Evolutionary conservation across 2,113 vertebrate species (phyloP).

Genomic region (Mus spicilegus): DNA sequence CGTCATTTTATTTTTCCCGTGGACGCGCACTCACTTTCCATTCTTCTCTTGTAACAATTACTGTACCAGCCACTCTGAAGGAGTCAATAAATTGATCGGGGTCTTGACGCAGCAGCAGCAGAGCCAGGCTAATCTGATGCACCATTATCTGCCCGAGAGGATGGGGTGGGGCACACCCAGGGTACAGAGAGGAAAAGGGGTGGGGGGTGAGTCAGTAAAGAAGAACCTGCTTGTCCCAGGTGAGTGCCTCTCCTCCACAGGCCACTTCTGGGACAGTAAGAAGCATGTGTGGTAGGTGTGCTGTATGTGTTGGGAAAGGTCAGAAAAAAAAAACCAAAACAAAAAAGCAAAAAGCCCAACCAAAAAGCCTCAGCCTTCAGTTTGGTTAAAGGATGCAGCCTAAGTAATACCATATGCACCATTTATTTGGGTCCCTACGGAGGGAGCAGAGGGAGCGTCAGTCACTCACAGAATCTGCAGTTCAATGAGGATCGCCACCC

Average conservation of each 20-base stretch:
- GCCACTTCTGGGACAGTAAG: not conserved
- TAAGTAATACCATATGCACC: constrained; percentile 63
- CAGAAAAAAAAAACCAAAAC: not conserved
- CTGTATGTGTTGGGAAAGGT: not conserved
- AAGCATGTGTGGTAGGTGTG: not conserved
- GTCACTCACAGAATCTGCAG: constrained; percentile 27
- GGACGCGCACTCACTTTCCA: constrained; percentile 87
- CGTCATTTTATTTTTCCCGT: constrained; percentile 87
- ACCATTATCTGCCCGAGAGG: constrained; percentile 84
- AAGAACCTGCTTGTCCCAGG: not conserved
- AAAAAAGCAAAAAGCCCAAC: too few relatives aligned
- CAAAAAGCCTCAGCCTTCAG: not conserved
- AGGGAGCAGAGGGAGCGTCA: not conserved
- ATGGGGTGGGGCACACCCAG: not conserved
- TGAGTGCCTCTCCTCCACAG: not conserved
- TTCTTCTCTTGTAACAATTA: constrained; percentile 90
- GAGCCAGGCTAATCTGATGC: constrained; percentile 87
- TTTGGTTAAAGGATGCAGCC: constrained; percentile 62
- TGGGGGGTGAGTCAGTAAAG: not conserved
- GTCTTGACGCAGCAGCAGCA: constrained; percentile 87
- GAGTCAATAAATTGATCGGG: constrained; percentile 93
- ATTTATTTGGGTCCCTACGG: constrained; percentile 61
- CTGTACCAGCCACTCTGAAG: constrained; percentile 89
- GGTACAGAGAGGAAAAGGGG: not conserved
- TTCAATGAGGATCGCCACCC: constrained; percentile 70